Evolutionary conservation across 2,888 invertebrate genomes (phyloP), one percentile per base, ranked within the genome.

Genomic region (Calliphora vomitoria): DNA sequence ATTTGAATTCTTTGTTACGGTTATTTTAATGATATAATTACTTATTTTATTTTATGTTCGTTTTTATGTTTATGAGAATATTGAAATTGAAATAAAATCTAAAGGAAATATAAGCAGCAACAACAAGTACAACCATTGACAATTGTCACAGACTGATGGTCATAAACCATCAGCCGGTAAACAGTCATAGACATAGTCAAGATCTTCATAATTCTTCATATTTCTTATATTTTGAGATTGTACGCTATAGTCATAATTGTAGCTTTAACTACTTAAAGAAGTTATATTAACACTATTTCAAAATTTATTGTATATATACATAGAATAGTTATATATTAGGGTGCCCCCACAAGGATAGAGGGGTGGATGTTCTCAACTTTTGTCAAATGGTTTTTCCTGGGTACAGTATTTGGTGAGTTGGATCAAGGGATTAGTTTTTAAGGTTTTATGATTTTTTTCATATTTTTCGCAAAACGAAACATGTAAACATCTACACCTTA

Each of bases 1-100:
- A 13, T 60, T 47, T 38, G 10, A 20, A 38, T 25, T 35, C 47
- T 50, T 47, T 50, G 62, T 68, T 85, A 85, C 85, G 75, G 85
- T 85, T 69, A 44, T 80, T 80, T 75, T 85, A 38, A 85, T 80
- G 41, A 69, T 20, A 35, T 79, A 85, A 85, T 85, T 71, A 69
- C 58, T 84, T 18, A 68, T 25, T 69, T 69, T 62, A 75, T 31
- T 64, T 76, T 18, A 55, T 41, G 66, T 18, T 68, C 4, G 15
- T n/a, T 44, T 74, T 64, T 38, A 53, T 47, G 18, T 58, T 41
- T 15, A 41, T 60, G 60, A 47, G 31, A 75, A 58, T 58, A 58
- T 47, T 11, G 31, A 75, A 60, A 31, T 44, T 47, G 0, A 8
- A 62, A 75, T 35, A 35, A 35, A 5, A 35, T 35, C 35, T 35